phyloP scores from a whole-genome alignment of 2,888 invertebrate species.

The Myopa testacea region DNA sequence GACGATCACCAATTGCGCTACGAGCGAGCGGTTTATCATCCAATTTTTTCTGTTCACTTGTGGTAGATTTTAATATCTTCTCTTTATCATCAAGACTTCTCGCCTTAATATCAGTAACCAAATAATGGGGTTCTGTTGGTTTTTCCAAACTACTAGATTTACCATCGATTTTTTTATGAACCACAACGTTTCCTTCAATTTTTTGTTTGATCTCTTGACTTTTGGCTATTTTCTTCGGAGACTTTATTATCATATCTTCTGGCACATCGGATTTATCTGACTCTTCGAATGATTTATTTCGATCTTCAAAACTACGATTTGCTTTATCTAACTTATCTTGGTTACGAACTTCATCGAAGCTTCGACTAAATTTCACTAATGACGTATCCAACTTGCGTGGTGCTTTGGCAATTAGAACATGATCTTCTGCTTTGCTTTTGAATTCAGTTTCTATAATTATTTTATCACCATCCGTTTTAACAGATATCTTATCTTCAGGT shows the following conservation, averaged over 20 bases:
- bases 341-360: constrained; percentile 74
- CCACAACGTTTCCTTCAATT: constrained; percentile 74
- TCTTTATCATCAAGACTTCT: constrained; percentile 77
- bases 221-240: constrained; percentile 73
- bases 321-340: constrained; percentile 72
- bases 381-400: constrained; percentile 78
- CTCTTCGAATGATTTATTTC: constrained; percentile 74
- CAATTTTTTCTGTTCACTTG: constrained; percentile 60
- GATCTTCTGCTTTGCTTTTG: constrained; percentile 80
- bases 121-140: constrained; percentile 73
- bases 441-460: constrained; percentile 80
- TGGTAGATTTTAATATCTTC: constrained; percentile 47
- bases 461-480: constrained; percentile 78
- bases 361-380: constrained; percentile 73
- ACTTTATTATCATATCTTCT: constrained; percentile 71
- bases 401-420: constrained; percentile 80
- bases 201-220: constrained; percentile 75
- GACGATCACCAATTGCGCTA: constrained; percentile 62
- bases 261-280: constrained; percentile 71
- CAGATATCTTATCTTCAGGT: constrained; percentile 79
- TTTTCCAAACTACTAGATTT: constrained; percentile 78
- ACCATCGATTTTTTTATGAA: constrained; percentile 73
- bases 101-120: constrained; percentile 75
- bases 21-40: constrained; percentile 67
- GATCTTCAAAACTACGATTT: constrained; percentile 75